Conservation (phyloP, 1,140 invertebrate species). For the Popillia japonica region DNA sequence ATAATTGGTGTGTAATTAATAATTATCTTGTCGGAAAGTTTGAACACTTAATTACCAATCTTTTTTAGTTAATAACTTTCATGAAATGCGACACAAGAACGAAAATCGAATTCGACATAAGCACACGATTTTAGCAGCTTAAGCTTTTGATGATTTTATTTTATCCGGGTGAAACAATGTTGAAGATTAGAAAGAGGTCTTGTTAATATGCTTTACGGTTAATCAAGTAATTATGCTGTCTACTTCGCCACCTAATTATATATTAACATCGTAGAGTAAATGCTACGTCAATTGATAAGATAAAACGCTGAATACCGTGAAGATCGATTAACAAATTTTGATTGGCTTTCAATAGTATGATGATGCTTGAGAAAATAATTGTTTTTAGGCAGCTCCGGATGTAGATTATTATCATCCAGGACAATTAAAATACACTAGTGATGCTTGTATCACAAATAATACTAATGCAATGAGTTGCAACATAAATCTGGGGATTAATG, state of each 20-base stretch:
- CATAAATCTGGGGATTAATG: no score
- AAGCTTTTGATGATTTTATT: not conserved
- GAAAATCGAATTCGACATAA: not conserved
- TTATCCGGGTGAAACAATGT: not conserved
- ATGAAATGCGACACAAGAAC: not conserved
- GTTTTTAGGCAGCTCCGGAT: no score
- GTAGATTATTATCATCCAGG: no score
- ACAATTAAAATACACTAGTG: no score
- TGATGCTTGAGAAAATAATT: no score
- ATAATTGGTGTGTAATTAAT: not conserved
- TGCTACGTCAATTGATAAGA: no score
- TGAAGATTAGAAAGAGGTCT: not conserved
- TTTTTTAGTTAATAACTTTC: not conserved
- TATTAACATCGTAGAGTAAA: no score
- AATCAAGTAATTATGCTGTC: not conserved
- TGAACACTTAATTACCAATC: constrained; percentile 1
- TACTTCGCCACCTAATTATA: not conserved
- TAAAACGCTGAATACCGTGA: no score
- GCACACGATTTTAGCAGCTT: not conserved
- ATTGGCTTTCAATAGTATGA: no score
- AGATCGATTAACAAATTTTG: no score
- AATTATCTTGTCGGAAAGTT: not conserved
- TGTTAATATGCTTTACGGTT: not conserved
- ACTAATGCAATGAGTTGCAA: no score
- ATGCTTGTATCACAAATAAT: no score